Evolutionary conservation across 2,113 vertebrate genomes (phyloP).

Genomic region (Ageneiosus marmoratus): DNA sequence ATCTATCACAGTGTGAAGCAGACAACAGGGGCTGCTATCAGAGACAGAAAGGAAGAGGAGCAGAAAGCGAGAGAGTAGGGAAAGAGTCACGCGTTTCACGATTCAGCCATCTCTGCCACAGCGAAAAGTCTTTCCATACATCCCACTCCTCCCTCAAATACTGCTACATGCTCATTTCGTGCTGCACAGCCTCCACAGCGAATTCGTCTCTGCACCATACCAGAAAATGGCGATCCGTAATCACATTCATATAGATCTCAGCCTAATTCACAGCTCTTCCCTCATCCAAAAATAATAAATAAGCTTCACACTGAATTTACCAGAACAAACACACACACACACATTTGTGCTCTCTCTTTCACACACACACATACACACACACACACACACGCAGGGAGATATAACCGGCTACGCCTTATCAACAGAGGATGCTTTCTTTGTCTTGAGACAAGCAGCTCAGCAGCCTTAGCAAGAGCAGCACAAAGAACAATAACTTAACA

Average conservation of each 20-base stretch:
- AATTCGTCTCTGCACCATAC: not conserved
- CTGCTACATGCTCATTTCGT: not conserved
- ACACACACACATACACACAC: slow-evolving; percentile 23
- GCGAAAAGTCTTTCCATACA: slow-evolving; percentile 2
- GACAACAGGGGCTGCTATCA: slow-evolving; percentile 37
- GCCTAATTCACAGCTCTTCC: not conserved
- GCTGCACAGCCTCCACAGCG: not conserved
- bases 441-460: slow-evolving; percentile 54
- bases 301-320: not conserved
- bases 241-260: not conserved
- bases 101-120: slow-evolving; percentile 23
- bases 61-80: not conserved
- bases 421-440: slow-evolving; percentile 58
- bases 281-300: not conserved
- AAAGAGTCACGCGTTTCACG: not conserved
- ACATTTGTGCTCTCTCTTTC: too few species aligned
- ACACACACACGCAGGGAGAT: slow-evolving; percentile 40
- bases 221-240: not conserved
- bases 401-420: slow-evolving; percentile 56
- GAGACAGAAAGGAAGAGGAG: slow-evolving; percentile 15
- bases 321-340: slow-evolving; percentile 28
- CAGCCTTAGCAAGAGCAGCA: slow-evolving; percentile 36
- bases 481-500: slow-evolving; percentile 34
- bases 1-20: slow-evolving; percentile 27
- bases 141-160: not conserved